These are phyloP conservation scores for Montipora cactus DNA, from an alignment of 64 coral and sea anemone species.

Conservation along the genomic window DNA sequence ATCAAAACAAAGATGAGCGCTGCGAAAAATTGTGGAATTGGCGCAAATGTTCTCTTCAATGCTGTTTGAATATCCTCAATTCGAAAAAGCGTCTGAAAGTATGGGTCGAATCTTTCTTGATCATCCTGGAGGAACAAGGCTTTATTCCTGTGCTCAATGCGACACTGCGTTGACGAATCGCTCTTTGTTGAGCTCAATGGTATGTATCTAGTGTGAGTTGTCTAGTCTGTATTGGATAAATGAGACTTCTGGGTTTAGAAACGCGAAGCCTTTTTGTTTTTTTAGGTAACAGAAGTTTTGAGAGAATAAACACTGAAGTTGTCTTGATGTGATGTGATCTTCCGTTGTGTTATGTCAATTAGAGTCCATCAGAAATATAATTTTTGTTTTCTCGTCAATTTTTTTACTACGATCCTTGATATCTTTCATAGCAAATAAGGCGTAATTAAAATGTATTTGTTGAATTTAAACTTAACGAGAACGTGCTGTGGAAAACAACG, in stretches of 20 bases:
- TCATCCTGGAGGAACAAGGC: slow-evolving; percentile 93
- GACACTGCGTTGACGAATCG: slow-evolving; percentile 99
- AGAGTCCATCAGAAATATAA: too few species aligned
- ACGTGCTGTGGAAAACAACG: too few species aligned
- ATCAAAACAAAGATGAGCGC: slow-evolving; percentile 69
- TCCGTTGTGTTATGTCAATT: too few species aligned
- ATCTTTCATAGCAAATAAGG: too few species aligned
- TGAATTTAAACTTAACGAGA: too few species aligned
- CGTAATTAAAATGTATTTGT: too few species aligned
- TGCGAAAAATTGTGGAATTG: neutral
- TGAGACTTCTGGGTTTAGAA: neutral
- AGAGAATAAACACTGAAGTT: neutral
- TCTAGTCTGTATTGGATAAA: neutral
- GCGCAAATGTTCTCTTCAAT: neutral
- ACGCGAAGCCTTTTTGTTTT: too few species aligned
- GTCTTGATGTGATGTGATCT: too few species aligned
- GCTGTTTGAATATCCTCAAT: slow-evolving; percentile 8
- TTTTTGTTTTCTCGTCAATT: too few species aligned
- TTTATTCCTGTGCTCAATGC: slow-evolving; percentile 99
- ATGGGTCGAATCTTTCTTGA: slow-evolving; percentile 98
- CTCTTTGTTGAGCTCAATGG: slow-evolving; percentile 94
- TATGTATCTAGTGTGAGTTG: slow-evolving; percentile 30
- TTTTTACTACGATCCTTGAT: too few species aligned
- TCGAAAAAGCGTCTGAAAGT: neutral
- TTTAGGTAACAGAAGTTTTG: neutral